Evolutionary conservation across 2,888 invertebrate species (phyloP), one percentile per base, ranked within the genome.

Genomic region (Lordiphosa andalusiaca): DNA sequence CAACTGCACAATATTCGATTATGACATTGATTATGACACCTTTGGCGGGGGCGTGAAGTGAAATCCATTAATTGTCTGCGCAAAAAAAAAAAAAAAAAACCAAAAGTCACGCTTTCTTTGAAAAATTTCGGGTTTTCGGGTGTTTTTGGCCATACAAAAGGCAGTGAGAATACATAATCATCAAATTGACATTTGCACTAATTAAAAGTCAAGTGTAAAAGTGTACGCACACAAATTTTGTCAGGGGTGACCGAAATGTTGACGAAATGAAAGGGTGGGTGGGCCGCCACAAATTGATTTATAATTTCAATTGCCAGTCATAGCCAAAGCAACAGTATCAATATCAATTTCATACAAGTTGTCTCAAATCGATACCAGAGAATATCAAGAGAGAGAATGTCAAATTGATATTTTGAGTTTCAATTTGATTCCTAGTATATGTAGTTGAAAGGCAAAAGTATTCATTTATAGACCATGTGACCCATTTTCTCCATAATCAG

Each of bases 1-100:
- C 25, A 62, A 33, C 44, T 63, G 48, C 39, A 67, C 53, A 41
- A 41, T 16, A 59, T 44, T 72, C 52, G 56, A 67, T 76, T 78
- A 78, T 80, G 75, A 78, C 61, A 78, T 56, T 67, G 83, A 78
- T 76, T 76, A 82, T 69, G 72, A 67, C 74, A 76, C 67, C 46
- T 16, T 33, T 5, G 30, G 49, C 48, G 49, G 38, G 44, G 21
- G 35, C 38, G 44, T 21, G 39, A 39, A 42, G 44, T 53, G 61
- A 47, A 53, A 37, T 59, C 59, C 49, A 30, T 55, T 25, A 25
- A 23, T 23, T 23, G 23, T 23, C 23, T 23, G 23, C 23, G 30
- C 10, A 37, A 39, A 33, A 42, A 13, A 40, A 30, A 39, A 12
- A 37, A 39, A 33, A 42, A 13, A 40, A 30, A 39, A 48, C 61